Evolutionary conservation across 2,888 invertebrate species (phyloP), one percentile per base, ranked within the genome.

Genomic region (Leptura quadrifasciata): DNA sequence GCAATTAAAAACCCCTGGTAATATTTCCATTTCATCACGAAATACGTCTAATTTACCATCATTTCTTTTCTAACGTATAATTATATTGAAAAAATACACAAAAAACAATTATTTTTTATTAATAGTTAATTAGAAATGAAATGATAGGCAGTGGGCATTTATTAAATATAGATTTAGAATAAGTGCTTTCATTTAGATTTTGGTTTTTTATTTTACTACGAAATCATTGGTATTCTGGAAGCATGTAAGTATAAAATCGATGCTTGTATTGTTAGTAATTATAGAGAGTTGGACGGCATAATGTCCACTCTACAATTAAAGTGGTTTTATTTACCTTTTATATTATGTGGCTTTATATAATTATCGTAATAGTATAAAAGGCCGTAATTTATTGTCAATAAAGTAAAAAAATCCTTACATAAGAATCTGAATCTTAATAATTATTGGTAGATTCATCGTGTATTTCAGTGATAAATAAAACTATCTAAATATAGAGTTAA

Each of bases 1-100:
- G 65, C 79, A 84, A 82, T 81, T 81, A 84, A 81, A 84, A 81
- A 79, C 80, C 61, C 74, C 72, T 52, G 15, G 52, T 67, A 71
- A 74, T 76, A 76, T 77, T 75, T 78, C 75, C 47, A 70, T 74
- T 75, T 73, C 65, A 79, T 77, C 80, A 77, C 79, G 80, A 77
- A 72, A 77, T 69, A 77, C 77, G 64, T 77, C 76, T 79, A 76
- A 80, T 79, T 79, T 68, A 75, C 65, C 64, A 17, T 70, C 68
- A 69, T 74, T 72, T 71, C 47, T 64, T 77, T 76, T 57, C 57
- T 12, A 68, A 57, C 52, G 68, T 72, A 72, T 82, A 80, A 82
- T 82, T 82, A 81, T 63, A 69, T 54, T 63, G 73, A 61, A 77
- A 72, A 70, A 74, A 75, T 52, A 71, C 74, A 70, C 65, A 76